Percentiles rank a stretch among this genome's conserved stretches.
phyloP scores from a whole-genome alignment of 2,113 vertebrate genomes.

The Mohoua ochrocephala region DNA sequence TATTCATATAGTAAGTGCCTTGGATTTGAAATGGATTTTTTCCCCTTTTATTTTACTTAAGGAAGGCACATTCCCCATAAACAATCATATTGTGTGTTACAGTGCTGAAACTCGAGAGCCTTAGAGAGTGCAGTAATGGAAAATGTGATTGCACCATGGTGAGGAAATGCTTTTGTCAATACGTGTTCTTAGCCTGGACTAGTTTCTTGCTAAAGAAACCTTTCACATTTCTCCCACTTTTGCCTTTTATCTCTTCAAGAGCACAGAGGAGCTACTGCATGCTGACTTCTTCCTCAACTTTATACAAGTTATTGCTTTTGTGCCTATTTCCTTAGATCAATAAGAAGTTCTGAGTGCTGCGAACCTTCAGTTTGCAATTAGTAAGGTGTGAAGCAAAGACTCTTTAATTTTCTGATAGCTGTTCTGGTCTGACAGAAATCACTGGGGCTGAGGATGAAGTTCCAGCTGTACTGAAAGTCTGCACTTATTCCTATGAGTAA shows the following conservation, averaged over 20 bases:
- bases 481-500: background rate
- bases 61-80: conserved; percentile 3
- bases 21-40: conserved; percentile 4
- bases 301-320: conserved; percentile 27
- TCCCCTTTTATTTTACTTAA: background rate
- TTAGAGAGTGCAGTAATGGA: conserved; percentile 50
- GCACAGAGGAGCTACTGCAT: conserved; percentile 30
- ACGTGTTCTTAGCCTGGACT: background rate
- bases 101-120: conserved; percentile 24
- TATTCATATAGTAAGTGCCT: background rate
- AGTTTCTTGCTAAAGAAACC: conserved; percentile 27
- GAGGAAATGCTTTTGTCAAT: conserved; percentile 49
- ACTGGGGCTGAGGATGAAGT: background rate
- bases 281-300: background rate
- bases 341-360: background rate
- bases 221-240: background rate
- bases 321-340: background rate
- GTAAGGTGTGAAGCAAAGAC: background rate
- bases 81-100: conserved; percentile 14
- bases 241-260: conserved; percentile 8
- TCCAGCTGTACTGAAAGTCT: background rate
- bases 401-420: background rate
- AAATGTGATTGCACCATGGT: conserved; percentile 50
- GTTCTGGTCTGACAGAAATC: background rate
- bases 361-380: background rate